Base-by-base conservation (phyloP, 2,797 vertebrate species). In the Xenopus petersii region DNA sequence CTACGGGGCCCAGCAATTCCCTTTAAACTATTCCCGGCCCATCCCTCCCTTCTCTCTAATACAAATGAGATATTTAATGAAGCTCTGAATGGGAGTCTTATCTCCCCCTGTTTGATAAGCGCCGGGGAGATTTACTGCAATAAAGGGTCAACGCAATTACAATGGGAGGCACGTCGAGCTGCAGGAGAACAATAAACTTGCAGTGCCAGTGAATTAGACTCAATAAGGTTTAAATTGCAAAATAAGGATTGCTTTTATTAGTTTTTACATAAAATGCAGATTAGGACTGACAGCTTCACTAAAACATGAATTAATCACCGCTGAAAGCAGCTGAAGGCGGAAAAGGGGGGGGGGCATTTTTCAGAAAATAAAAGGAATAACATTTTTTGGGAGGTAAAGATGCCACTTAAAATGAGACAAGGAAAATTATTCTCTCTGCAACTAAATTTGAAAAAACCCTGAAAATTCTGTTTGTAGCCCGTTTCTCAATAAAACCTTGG, bases 171-270 rank as follows among this genome's bases (percentile, higher is more conserved):
- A 80, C 55, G 75, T 88, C 88, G 83, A 89, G 77, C 88, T 85
- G 87, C 81, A 88, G 87, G 26, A 30, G 26, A 90, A 90, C 90
- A 92, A 93, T 93, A 91, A 92, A 92, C 89, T 88, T 83, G 86
- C 85, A 72, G 80, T 73, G 84, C 88, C 83, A 84, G 88, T 89
- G 89, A 92, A 91, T 91, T 89, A 87, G 83, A 84, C 89, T 91
- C 90, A 90, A 83, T 89, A 88, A 89, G 90, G 86, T 90, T 93
- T 88, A 93, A 91, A 92, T 84, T 88, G 90, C 26, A 30, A 89
- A 93, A 93, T 89, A 85, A 90, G 88, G 86, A 92, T 91, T 93
- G 91, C 87, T 93, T 94, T 92, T 89, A 92, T 88, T 89, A 85
- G 26, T 30, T 30, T 30, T 30, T 30, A 89, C 77, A 85, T 85